Evolutionary conservation across 2,888 invertebrate genomes (phyloP).

Genomic region (Glomeris marginata): DNA sequence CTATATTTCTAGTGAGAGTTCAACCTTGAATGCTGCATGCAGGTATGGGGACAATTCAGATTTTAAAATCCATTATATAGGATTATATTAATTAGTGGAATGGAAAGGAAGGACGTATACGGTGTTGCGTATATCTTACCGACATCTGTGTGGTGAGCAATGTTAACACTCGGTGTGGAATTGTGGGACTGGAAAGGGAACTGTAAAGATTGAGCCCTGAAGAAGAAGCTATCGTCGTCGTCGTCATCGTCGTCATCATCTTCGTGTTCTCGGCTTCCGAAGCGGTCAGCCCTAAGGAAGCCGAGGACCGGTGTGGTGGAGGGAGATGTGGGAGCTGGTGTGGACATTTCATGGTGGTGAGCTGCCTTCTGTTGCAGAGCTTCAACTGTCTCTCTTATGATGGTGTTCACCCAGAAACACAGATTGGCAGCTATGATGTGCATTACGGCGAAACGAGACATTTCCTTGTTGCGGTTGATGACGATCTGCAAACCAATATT

Average conservation of each 20-base stretch:
- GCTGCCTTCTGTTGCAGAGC: constrained; percentile 34
- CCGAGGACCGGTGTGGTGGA: no score
- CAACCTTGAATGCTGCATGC: no score
- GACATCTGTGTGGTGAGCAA: no score
- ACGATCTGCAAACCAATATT: constrained; percentile 39
- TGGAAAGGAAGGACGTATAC: no score
- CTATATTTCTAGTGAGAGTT: no score
- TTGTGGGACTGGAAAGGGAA: no score
- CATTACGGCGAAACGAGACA: constrained; percentile 59
- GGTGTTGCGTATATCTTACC: no score
- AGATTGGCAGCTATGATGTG: constrained; percentile 62
- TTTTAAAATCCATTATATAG: no score
- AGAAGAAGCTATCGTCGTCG: background rate
- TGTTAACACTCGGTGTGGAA: no score
- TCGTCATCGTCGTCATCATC: background rate
- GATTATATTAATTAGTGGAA: no score
- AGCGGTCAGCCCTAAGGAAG: background rate
- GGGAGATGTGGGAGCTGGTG: background rate
- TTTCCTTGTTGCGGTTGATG: constrained; percentile 39
- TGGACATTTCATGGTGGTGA: constrained; percentile 14
- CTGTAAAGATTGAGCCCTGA: background rate
- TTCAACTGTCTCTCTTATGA: constrained; percentile 54
- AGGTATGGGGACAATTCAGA: no score
- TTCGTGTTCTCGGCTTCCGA: background rate
- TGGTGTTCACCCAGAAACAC: constrained; percentile 66